These are phyloP conservation scores for Phengaris arion DNA, from an alignment of 2,888 invertebrate genomes.

Conservation along the genomic window DNA sequence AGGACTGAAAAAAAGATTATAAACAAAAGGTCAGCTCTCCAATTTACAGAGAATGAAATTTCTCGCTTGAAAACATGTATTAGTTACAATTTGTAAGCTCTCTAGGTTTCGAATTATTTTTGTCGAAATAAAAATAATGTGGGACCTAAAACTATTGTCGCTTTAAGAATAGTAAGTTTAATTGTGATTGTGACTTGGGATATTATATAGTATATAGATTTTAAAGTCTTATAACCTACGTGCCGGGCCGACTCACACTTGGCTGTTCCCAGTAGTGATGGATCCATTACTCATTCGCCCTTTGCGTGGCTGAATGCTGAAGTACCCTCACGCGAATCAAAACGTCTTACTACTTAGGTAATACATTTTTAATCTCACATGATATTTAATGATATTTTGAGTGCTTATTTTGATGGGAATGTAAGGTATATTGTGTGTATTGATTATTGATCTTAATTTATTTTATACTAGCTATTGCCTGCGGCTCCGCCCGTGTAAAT, in stretches of 20 bases:
- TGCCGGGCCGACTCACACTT: background rate
- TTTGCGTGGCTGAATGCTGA: slow-evolving; percentile 5
- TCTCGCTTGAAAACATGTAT: background rate
- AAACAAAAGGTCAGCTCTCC: slow-evolving; percentile 1
- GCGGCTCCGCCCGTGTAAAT: no score
- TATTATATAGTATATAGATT: no score
- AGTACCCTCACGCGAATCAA: slow-evolving; percentile 13
- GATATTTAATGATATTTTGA: background rate
- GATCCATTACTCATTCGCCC: background rate
- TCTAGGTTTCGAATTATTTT: background rate
- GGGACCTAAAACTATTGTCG: background rate
- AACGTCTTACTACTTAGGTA: background rate
- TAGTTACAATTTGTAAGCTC: slow-evolving; percentile 8
- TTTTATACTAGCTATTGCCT: no score
- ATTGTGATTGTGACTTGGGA: background rate
- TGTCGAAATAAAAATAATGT: background rate
- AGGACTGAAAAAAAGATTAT: slow-evolving; percentile 69
- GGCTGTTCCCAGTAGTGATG: background rate
- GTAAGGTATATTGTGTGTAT: no score
- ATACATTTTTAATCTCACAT: background rate
- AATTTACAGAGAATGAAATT: background rate
- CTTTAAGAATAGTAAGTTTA: background rate
- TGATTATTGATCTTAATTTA: no score
- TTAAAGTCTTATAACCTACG: background rate
- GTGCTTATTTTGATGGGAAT: background rate